phyloP scores from a whole-genome alignment of 2,113 vertebrate species.

The Phylloscopus whistleri region DNA sequence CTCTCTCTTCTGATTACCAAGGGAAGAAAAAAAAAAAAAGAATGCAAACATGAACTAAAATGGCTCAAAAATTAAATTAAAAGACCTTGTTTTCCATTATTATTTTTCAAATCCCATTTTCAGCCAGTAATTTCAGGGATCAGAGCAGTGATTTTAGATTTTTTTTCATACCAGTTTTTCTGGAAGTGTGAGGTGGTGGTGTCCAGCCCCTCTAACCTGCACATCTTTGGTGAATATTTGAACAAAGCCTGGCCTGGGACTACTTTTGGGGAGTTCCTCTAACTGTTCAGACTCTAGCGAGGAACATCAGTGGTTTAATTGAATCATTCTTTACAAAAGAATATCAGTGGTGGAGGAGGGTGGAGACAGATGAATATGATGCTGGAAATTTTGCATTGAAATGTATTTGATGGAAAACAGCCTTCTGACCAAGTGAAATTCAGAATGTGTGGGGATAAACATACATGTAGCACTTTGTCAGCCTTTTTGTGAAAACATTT shows the following conservation, averaged over 20 bases:
- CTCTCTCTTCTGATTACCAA: slow-evolving; percentile 12
- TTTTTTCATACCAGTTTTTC: background rate
- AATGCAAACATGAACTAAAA: background rate
- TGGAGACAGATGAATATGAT: background rate
- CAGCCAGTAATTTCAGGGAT: background rate
- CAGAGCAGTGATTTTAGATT: background rate
- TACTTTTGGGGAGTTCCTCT: background rate
- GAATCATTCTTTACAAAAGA: slow-evolving; percentile 44
- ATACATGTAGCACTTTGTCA: background rate
- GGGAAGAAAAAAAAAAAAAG: background rate
- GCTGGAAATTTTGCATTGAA: background rate
- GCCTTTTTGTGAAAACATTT: background rate
- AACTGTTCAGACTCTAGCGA: background rate
- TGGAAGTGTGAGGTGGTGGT: background rate
- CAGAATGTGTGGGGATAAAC: background rate
- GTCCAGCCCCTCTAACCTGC: background rate
- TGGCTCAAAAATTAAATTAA: slow-evolving; percentile 29
- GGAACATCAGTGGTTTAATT: background rate
- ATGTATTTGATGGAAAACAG: background rate
- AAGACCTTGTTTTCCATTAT: background rate
- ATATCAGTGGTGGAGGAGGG: slow-evolving; percentile 38
- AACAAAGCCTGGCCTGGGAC: background rate
- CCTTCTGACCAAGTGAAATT: background rate
- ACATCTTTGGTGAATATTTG: background rate
- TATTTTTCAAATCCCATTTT: slow-evolving; percentile 22